Percentiles rank a stretch among this genome's conserved stretches.
Evolutionary conservation across 2,797 vertebrate species (phyloP).

Genomic region (Diglossa cyanea): DNA sequence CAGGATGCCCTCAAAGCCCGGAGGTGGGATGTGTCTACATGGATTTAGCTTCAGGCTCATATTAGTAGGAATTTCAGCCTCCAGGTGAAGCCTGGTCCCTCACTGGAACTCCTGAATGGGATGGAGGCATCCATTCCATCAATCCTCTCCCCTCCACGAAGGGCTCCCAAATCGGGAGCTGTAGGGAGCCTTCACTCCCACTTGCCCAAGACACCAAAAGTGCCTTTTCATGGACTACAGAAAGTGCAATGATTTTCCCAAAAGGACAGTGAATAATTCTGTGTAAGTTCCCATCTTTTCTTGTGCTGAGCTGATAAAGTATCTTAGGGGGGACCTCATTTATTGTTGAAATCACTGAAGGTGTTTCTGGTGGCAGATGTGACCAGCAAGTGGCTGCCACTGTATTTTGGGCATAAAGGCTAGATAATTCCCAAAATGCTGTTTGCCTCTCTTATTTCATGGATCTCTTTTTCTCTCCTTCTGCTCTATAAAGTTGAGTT

Average conservation of each 20-base stretch:
- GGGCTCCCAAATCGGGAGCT: background rate
- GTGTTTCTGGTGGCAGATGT: background rate
- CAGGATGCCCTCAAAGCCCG: background rate
- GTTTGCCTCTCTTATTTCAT: background rate
- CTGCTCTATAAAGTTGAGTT: background rate
- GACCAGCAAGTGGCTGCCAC: background rate
- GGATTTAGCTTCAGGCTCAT: background rate
- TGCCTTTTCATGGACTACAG: background rate
- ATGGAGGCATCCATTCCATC: background rate
- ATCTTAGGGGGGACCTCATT: background rate
- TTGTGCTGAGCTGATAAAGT: background rate
- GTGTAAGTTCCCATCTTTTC: background rate
- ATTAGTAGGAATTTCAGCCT: background rate
- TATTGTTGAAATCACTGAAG: background rate
- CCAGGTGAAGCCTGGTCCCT: background rate
- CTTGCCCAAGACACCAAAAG: background rate
- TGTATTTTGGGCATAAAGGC: background rate
- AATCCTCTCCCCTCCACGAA: background rate
- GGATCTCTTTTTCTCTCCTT: background rate
- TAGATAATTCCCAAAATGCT: background rate
- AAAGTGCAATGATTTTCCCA: background rate
- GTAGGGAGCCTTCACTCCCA: fast-evolving
- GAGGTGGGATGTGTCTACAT: background rate
- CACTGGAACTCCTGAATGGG: background rate
- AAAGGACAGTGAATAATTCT: background rate